Conservation (phyloP, 37 sponge, comb jelly and placozoan species). For the Lycopodina hypogea region DNA sequence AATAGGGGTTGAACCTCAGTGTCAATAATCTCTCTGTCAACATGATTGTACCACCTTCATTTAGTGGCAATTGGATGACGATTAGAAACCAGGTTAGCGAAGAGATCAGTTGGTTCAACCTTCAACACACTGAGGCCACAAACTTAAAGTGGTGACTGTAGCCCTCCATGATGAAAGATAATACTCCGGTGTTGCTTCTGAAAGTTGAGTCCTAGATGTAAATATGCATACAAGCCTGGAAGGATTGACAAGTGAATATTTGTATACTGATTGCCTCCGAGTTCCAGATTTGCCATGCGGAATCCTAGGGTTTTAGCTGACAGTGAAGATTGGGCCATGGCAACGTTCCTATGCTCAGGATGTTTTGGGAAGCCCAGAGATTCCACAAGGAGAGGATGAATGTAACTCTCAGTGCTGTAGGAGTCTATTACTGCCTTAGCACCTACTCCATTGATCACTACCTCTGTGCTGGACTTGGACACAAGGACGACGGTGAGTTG, state of each 20-base stretch:
- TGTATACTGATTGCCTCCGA: background rate
- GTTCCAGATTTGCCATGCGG: background rate
- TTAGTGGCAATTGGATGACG: conserved; percentile 14
- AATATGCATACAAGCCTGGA: background rate
- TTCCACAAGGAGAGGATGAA: background rate
- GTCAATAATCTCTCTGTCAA: conserved; percentile 2
- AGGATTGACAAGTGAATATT: background rate
- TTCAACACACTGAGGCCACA: conserved; percentile 3
- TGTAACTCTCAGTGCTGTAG: conserved; percentile 4
- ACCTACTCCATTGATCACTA: background rate
- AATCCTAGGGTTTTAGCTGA: background rate
- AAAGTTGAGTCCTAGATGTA: background rate
- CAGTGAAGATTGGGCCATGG: too few species aligned
- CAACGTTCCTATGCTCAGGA: background rate
- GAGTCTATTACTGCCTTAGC: conserved; percentile 3
- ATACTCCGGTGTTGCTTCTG: too few species aligned
- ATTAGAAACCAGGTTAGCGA: conserved; percentile 2
- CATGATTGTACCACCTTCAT: conserved; percentile 1
- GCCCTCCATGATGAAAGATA: too few species aligned
- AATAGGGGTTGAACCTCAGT: conserved; percentile 7
- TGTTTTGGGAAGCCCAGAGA: background rate
- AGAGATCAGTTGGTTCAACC: conserved; percentile 16
- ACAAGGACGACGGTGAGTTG: too few species aligned
- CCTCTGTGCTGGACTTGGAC: background rate
- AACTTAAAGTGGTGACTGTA: too few species aligned